Evolutionary conservation across 2,888 invertebrate species (phyloP).

Genomic region (Antheraea assamensis): DNA sequence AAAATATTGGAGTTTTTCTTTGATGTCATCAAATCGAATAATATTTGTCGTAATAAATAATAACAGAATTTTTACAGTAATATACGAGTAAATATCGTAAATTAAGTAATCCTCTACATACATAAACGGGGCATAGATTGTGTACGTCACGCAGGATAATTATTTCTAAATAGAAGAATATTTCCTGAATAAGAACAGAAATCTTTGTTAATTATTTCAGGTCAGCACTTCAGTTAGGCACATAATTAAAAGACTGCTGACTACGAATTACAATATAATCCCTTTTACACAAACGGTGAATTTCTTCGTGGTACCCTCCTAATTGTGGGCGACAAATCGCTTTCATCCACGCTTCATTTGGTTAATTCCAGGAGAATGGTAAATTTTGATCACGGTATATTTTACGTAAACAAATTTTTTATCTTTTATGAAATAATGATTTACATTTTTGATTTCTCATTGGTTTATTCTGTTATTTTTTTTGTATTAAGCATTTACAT

Average conservation of each 20-base stretch:
- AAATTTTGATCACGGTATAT: conserved; percentile 11
- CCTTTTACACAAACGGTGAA: conserved; percentile 39
- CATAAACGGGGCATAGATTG: not conserved
- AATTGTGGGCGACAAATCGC: conserved; percentile 41
- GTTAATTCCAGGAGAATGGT: conserved; percentile 38
- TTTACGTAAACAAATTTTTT: not conserved
- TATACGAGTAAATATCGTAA: too few species aligned
- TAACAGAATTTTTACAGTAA: not conserved
- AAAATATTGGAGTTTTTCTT: too few species aligned
- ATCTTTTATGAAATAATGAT: not conserved
- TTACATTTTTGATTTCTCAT: not conserved
- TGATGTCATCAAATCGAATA: too few species aligned
- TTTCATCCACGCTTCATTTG: conserved; percentile 45
- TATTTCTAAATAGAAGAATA: conserved; percentile 26
- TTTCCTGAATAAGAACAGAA: conserved; percentile 16
- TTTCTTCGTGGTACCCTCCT: conserved; percentile 34
- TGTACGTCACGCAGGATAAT: not conserved
- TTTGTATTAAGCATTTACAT: not conserved
- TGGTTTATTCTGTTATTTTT: not conserved
- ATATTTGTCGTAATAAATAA: not conserved
- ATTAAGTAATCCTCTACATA: not conserved
- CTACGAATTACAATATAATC: conserved; percentile 43
- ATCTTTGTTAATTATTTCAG: conserved; percentile 40
- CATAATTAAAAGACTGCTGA: conserved; percentile 48
- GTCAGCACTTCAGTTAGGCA: conserved; percentile 38